phyloP scores from a whole-genome alignment of 2,888 invertebrate species.

The Leucophenga montana region DNA sequence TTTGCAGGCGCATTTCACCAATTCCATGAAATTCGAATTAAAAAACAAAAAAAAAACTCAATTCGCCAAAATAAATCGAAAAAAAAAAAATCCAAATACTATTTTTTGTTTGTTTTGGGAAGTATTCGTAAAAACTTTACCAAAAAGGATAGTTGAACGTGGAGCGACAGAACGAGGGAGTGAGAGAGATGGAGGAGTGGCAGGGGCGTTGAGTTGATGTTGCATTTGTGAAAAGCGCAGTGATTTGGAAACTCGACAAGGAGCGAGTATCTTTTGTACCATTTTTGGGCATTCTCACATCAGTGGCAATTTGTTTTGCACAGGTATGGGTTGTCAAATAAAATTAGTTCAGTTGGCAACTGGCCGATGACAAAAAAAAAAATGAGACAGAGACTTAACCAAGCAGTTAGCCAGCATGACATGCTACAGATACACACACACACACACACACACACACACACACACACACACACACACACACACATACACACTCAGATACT shows the following conservation, averaged over 20 bases:
- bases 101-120: neutral
- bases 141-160: neutral
- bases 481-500: neutral
- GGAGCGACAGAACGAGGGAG: neutral
- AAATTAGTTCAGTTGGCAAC: slow-evolving; percentile 65
- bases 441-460: slow-evolving; percentile 20
- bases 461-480: slow-evolving; percentile 18
- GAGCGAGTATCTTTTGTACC: slow-evolving; percentile 44
- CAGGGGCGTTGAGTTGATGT: neutral
- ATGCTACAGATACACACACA: slow-evolving; percentile 8
- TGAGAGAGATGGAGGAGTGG: no score
- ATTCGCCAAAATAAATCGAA: neutral
- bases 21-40: slow-evolving; percentile 16
- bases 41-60: slow-evolving; percentile 12
- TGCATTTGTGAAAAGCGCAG: slow-evolving; percentile 58
- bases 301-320: slow-evolving; percentile 71
- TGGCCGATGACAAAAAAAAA: no score
- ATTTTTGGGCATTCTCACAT: slow-evolving; percentile 69
- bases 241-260: slow-evolving; percentile 69
- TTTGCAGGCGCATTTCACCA: slow-evolving; percentile 11
- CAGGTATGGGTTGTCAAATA: slow-evolving; percentile 71
- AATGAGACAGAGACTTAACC: neutral
- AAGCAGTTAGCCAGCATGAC: slow-evolving; percentile 30
- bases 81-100: neutral
- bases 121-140: no score